phyloP scores from a whole-genome alignment of 1,140 invertebrate species.

The Papilio polyxenes region DNA sequence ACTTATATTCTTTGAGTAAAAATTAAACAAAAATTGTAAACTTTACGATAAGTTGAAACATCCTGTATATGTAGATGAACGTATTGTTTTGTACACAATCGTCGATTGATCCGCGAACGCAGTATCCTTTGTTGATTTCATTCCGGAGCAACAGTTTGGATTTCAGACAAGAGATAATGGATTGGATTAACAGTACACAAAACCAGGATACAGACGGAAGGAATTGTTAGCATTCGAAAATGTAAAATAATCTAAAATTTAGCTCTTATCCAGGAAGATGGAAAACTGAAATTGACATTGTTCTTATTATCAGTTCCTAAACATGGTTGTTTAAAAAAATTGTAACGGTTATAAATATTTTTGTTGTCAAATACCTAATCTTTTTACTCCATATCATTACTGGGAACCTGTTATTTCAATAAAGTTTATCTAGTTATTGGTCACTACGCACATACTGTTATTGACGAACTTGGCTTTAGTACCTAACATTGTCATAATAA shows the following conservation, averaged over 20 bases:
- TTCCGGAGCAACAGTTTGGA: constrained; percentile 45
- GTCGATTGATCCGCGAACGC: constrained; percentile 27
- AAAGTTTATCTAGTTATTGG: constrained; percentile 37
- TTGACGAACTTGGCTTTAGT: constrained; percentile 39
- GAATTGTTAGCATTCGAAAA: not conserved
- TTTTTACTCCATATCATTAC: not conserved
- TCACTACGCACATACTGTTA: constrained; percentile 38
- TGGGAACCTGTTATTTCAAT: constrained; percentile 24
- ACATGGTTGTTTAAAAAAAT: too few relatives aligned
- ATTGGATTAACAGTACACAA: constrained; percentile 54
- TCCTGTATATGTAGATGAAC: constrained; percentile 6
- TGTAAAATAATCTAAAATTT: not conserved
- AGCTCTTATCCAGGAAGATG: too few relatives aligned
- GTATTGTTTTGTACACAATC: constrained; percentile 38
- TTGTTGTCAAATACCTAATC: not conserved
- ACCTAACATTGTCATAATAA: constrained; percentile 41
- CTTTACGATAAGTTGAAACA: not conserved
- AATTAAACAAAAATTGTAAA: too few relatives aligned
- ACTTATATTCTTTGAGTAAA: too few relatives aligned
- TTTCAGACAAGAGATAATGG: constrained; percentile 49
- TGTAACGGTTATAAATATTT: too few relatives aligned
- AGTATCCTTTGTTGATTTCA: constrained; percentile 43
- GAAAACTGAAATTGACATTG: too few relatives aligned
- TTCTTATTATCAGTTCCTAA: too few relatives aligned
- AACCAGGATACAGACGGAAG: not conserved